Evolutionary conservation across 2,113 vertebrate genomes (phyloP).

Genomic region (Esox niger): DNA sequence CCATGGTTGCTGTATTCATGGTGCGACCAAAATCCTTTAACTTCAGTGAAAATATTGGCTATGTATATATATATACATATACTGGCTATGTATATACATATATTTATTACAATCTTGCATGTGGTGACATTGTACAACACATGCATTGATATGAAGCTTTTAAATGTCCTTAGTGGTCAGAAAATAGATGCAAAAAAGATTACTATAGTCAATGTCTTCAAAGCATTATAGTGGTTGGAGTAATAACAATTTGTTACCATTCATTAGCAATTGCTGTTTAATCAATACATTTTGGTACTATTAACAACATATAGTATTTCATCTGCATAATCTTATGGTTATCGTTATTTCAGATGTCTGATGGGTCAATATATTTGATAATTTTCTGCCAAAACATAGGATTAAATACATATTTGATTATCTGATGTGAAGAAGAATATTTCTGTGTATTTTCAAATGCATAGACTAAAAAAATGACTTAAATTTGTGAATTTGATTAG

Average conservation of each 20-base stretch:
- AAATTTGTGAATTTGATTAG: no score
- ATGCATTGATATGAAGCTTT: constrained; percentile 39
- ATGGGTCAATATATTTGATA: constrained; percentile 46
- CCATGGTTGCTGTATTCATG: constrained; percentile 55
- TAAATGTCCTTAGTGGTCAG: constrained; percentile 56
- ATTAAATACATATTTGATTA: no score
- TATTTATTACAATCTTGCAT: constrained; percentile 3
- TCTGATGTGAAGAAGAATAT: no score
- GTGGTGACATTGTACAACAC: no score
- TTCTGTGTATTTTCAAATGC: no score
- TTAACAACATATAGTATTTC: constrained; percentile 24
- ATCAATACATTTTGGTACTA: constrained; percentile 33
- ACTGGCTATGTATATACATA: constrained; percentile 45
- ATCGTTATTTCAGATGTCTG: no score
- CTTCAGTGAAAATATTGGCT: constrained; percentile 54
- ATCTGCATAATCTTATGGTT: constrained; percentile 29
- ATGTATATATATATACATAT: constrained; percentile 50
- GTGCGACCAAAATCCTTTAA: constrained; percentile 51
- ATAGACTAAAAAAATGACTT: no score
- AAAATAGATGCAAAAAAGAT: constrained; percentile 20
- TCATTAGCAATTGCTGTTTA: constrained; percentile 27
- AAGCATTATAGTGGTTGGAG: constrained; percentile 30
- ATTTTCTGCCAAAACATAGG: constrained; percentile 22
- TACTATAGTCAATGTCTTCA: constrained; percentile 27
- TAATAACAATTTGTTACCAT: constrained; percentile 38